phyloP scores from a whole-genome alignment of 2,888 invertebrate genomes.

The Aleiodes leptofemur region DNA sequence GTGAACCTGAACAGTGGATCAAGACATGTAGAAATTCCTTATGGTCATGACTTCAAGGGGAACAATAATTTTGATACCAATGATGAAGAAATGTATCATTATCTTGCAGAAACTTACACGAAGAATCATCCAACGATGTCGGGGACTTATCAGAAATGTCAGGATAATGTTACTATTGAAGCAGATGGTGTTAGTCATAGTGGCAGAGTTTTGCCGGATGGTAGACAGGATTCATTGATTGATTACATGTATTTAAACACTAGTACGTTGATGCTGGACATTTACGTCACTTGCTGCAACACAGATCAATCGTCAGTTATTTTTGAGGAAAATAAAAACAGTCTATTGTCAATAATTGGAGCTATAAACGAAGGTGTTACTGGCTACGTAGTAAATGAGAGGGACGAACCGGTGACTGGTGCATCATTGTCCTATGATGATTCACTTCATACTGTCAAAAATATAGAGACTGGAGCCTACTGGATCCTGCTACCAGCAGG shows the following conservation, averaged over 20 bases:
- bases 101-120: slow-evolving; percentile 63
- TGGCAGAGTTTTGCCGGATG: slow-evolving; percentile 57
- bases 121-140: slow-evolving; percentile 61
- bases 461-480: slow-evolving; percentile 66
- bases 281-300: slow-evolving; percentile 71
- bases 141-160: slow-evolving; percentile 57
- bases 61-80: slow-evolving; percentile 57
- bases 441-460: slow-evolving; percentile 65
- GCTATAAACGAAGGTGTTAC: slow-evolving; percentile 63
- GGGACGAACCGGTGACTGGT: slow-evolving; percentile 64
- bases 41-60: slow-evolving; percentile 56
- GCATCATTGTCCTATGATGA: slow-evolving; percentile 67
- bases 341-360: slow-evolving; percentile 65
- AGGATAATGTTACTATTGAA: slow-evolving; percentile 55
- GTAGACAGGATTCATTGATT: slow-evolving; percentile 62
- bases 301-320: slow-evolving; percentile 61
- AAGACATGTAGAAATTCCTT: slow-evolving; percentile 70
- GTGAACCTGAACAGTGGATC: slow-evolving; percentile 70
- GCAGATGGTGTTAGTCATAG: slow-evolving; percentile 60
- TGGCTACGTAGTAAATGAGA: slow-evolving; percentile 67
- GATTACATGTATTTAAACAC: slow-evolving; percentile 71
- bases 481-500: slow-evolving; percentile 72
- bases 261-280: slow-evolving; percentile 68
- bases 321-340: slow-evolving; percentile 67
- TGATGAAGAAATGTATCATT: slow-evolving; percentile 63